phyloP scores from a whole-genome alignment of 2,888 invertebrate genomes.

The Drosophila mimetica region DNA sequence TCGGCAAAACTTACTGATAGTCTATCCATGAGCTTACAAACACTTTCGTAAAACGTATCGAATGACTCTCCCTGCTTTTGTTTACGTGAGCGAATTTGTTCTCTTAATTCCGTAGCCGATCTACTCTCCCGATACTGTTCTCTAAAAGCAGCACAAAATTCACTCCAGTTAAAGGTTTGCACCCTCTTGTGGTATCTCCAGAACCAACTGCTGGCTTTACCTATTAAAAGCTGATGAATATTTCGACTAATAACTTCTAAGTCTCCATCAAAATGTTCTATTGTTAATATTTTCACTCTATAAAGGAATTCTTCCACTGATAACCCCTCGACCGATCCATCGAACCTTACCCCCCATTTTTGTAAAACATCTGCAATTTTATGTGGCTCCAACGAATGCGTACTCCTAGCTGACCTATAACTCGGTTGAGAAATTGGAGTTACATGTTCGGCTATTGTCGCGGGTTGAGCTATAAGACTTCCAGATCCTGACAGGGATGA shows the following conservation, averaged over 20 bases:
- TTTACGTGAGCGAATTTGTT: not conserved
- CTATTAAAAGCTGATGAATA: not conserved
- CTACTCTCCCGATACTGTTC: not conserved
- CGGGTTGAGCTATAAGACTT: not conserved
- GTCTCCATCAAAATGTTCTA: not conserved
- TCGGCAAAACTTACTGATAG: conserved; percentile 12
- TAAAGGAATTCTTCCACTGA: not conserved
- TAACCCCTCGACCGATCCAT: not conserved
- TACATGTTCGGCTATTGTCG: not conserved
- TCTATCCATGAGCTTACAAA: not conserved
- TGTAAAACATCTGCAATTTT: not conserved
- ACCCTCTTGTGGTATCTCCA: not conserved
- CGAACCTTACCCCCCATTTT: not conserved
- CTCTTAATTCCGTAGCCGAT: not conserved
- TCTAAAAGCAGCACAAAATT: not conserved
- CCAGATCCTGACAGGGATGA: not conserved
- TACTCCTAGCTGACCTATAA: not conserved
- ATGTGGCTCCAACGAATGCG: not conserved
- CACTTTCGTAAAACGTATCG: not conserved
- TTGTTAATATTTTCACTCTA: not conserved
- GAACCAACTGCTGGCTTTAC: not conserved
- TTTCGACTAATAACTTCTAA: not conserved
- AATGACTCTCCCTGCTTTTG: not conserved
- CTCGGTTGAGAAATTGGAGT: not conserved
- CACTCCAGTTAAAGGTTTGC: not conserved